Conservation (phyloP, 2,888 invertebrate species). For the Linyphia triangularis region DNA sequence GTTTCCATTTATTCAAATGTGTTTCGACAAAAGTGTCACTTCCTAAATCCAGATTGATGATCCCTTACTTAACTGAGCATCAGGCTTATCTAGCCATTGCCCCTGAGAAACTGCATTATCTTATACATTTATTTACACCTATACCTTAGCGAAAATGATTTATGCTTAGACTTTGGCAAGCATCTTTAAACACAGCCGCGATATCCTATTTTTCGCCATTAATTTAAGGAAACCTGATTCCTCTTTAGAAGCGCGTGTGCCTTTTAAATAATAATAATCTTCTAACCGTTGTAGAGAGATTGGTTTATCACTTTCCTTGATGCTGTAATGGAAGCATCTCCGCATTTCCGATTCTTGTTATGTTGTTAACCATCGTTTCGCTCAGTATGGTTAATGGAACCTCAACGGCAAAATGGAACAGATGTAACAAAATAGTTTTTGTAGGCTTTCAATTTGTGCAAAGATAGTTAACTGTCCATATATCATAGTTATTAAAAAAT, state of each 20-base stretch:
- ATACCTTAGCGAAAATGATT: background rate
- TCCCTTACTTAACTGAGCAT: background rate
- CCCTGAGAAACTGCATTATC: background rate
- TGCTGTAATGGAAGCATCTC: background rate
- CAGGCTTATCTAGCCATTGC: background rate
- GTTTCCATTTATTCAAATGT: constrained; percentile 33
- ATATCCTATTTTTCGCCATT: constrained; percentile 1
- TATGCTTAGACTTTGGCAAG: background rate
- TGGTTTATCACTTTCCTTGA: background rate
- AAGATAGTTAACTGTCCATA: background rate
- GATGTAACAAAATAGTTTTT: background rate
- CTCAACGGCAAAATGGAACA: background rate
- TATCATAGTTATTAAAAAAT: too few relatives aligned
- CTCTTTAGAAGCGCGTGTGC: background rate
- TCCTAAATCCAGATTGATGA: constrained; percentile 31
- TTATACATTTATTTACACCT: background rate
- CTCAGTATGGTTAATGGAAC: background rate
- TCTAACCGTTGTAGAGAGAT: background rate
- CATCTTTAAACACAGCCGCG: background rate
- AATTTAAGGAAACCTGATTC: constrained; percentile 14
- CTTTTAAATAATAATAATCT: background rate
- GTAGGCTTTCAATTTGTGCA: background rate
- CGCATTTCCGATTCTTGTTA: background rate
- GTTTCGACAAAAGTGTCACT: constrained; percentile 17
- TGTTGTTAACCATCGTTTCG: background rate